Evolutionary conservation across 2,113 vertebrate genomes (phyloP), one percentile per base, ranked within the genome.

Genomic region (Hippocampus mohnikei): DNA sequence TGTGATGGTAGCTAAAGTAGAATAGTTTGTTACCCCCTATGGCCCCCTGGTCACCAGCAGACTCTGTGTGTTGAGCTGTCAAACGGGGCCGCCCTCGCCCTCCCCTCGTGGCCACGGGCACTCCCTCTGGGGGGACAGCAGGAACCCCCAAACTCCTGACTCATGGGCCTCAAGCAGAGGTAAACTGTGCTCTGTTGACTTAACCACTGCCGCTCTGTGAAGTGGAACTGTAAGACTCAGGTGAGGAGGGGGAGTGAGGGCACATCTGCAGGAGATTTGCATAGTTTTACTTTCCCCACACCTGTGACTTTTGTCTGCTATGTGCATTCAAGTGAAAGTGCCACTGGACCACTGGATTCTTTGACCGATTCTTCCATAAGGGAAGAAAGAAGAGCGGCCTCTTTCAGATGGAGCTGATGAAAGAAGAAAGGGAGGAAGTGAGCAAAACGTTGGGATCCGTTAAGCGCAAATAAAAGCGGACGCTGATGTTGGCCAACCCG

Each of bases 21-120:
- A 72, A 83, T 84, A 81, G 84, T 81, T 72, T 50, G 77, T 76
- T 70, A 85, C 87, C 84, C 69, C 82, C 71, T 53, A 75, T 77
- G 83, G 84, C 83, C 87, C 85, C 85, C 78, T 88, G 86, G 88
- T 90, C 90, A 91, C 89, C 89, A 91, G 89, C 87, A 90, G 76
- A 84, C 80, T 76, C 77, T 84, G 76, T 87, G 86, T 90, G 83
- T 88, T 84, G 88, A 82, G 83, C 87, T 90, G 90, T 91, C 91
- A 90, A 82, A 84, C 52, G 20, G 78, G 78, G 88, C 74, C 33
- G 77, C 80, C 76, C 86, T 73, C 69, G 75, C 75, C 88, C 85
- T 87, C 89, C 88, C 87, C 79, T 88, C 76, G 76, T 50, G 63
- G 79, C 77, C 84, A 79, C 0, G 12, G 77, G 75, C 78, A 80